Evolutionary conservation across 1,140 invertebrate genomes (phyloP).

Genomic region (Heliconius hewitsoni): DNA sequence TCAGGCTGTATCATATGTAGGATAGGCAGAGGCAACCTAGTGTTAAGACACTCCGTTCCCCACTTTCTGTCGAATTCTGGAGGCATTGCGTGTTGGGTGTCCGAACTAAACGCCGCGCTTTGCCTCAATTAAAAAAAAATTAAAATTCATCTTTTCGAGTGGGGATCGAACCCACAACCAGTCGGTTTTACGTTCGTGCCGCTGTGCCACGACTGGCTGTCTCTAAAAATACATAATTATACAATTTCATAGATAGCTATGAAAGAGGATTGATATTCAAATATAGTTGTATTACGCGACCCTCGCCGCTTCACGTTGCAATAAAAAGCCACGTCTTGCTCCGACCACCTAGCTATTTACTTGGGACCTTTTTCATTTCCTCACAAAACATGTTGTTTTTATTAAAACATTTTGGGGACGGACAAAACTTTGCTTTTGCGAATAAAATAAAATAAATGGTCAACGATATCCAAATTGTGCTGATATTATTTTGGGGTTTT

Average conservation of each 20-base stretch:
- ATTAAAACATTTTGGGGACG: slow-evolving; percentile 56
- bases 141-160: no score
- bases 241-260: slow-evolving; percentile 24
- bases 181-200: no score
- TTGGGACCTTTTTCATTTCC: slow-evolving; percentile 60
- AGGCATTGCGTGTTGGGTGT: no score
- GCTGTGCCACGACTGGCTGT: not conserved
- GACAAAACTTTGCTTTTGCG: slow-evolving; percentile 34
- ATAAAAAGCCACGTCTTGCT: slow-evolving; percentile 62
- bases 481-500: not conserved
- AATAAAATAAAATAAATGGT: not conserved
- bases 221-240: not conserved
- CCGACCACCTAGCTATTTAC: slow-evolving; percentile 55
- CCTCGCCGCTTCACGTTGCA: slow-evolving; percentile 50
- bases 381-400: slow-evolving; percentile 67
- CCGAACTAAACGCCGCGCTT: no score
- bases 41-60: no score
- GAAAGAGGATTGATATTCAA: slow-evolving; percentile 44
- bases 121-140: no score
- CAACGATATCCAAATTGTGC: not conserved
- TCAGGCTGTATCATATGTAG: no score
- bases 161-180: no score
- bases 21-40: no score
- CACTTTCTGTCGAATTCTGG: no score
- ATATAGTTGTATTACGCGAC: slow-evolving; percentile 57